These are phyloP conservation scores for Microctenopoma steveboyesi DNA, from an alignment of 2,797 vertebrate species.

Conservation along the genomic window DNA sequence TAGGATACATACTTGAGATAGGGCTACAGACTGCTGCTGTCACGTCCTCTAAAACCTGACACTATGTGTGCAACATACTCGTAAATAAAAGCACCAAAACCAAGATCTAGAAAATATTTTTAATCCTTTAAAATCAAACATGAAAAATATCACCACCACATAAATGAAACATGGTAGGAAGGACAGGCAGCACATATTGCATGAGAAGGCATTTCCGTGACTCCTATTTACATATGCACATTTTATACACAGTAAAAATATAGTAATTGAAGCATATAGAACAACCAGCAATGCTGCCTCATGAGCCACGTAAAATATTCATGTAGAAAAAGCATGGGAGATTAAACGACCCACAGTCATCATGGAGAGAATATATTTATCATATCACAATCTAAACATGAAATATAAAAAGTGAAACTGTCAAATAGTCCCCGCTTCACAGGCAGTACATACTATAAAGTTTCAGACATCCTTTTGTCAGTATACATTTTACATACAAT, in stretches of 20 bases:
- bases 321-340: slow-evolving; percentile 77
- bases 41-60: slow-evolving; percentile 28
- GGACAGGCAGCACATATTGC: slow-evolving; percentile 81
- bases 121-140: slow-evolving; percentile 82
- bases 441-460: slow-evolving; percentile 70
- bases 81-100: slow-evolving; percentile 13
- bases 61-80: slow-evolving; percentile 40
- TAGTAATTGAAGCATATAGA: slow-evolving; percentile 79
- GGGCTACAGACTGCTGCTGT: background rate
- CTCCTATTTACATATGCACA: slow-evolving; percentile 85
- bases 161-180: slow-evolving; percentile 83
- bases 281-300: slow-evolving; percentile 73
- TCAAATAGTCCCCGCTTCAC: slow-evolving; percentile 66
- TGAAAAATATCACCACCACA: slow-evolving; percentile 82
- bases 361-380: slow-evolving; percentile 70
- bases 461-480: slow-evolving; percentile 74
- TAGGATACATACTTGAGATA: background rate
- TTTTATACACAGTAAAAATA: slow-evolving; percentile 86
- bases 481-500: slow-evolving; percentile 77
- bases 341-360: slow-evolving; percentile 66
- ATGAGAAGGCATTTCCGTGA: slow-evolving; percentile 87
- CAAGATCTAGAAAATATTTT: slow-evolving; percentile 82
- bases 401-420: slow-evolving; percentile 78
- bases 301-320: slow-evolving; percentile 77
- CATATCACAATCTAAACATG: slow-evolving; percentile 75